A percentile compares a stretch with the other conserved stretches of the same genome.
phyloP scores from a whole-genome alignment of 2,797 vertebrate genomes.

The Vireo griseus region DNA sequence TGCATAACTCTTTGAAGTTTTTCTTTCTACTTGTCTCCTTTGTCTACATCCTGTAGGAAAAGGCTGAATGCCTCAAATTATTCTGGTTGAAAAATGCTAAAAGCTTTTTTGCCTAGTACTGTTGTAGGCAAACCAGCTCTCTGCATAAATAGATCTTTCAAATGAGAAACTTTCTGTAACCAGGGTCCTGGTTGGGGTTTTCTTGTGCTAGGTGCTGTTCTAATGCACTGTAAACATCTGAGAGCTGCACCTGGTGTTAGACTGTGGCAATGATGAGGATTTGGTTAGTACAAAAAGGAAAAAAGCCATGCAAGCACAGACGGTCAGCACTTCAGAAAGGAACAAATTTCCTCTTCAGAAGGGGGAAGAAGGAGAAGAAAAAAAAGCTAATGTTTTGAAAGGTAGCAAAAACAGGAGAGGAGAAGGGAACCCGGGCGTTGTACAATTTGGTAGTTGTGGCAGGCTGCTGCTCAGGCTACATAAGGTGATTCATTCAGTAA shows the following conservation, averaged over 20 bases:
- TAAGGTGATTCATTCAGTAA: background rate
- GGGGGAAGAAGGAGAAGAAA: background rate
- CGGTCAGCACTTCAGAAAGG: background rate
- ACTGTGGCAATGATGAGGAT: background rate
- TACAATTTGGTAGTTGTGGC: background rate
- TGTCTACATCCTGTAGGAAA: background rate
- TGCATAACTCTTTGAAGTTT: slow-evolving; percentile 38
- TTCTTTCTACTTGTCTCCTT: slow-evolving; percentile 7
- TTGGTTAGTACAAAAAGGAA: background rate
- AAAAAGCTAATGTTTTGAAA: background rate
- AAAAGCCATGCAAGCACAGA: background rate
- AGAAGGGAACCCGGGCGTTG: background rate
- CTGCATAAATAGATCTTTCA: background rate
- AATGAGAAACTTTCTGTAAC: background rate
- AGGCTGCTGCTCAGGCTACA: background rate
- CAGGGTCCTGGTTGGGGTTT: background rate
- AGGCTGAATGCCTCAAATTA: background rate
- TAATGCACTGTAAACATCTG: background rate
- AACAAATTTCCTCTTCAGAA: background rate
- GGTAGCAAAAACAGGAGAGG: background rate
- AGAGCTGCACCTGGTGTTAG: background rate
- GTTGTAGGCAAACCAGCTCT: background rate
- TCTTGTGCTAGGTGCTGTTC: background rate
- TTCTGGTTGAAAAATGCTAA: background rate
- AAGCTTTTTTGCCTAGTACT: background rate